Base-by-base conservation (phyloP, 2,797 vertebrate genomes). In the Columba guinea region DNA sequence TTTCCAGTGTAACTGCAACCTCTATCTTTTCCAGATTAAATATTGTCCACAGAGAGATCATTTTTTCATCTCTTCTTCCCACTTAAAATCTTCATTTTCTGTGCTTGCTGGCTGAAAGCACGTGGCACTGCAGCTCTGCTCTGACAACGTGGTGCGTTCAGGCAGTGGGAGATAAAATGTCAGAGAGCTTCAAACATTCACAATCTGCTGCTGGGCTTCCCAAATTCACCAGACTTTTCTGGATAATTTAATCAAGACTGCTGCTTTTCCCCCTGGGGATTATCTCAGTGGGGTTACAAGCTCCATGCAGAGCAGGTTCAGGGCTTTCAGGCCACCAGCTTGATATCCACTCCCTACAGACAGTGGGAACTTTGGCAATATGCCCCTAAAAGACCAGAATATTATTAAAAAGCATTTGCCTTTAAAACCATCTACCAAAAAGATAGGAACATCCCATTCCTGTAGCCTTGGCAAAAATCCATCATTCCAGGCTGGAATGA, bases 101-200 rank as follows among this genome's bases (percentile, higher is more conserved):
- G 24, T 39, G 24, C 28, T 56, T 62, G 32, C 48, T 67, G 5
- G 44, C 51, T 44, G 64, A 67, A 56, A 55, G 65, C 44, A 17
- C 1, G 0, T 0, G 2, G 75, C 22, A 9, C 52, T 49, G 48
- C 53, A 49, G 39, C 69, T 16, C 3, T 22, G 53, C 32, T 76
- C 75, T 23, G 20, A 35, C 51, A 60, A 20, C 0, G 0, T 1
- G 0, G 1, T 53, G 51, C 11, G 3, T 70, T 79, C 5, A 3
- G 27, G 67, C 59, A 49, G 27, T 16, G 30, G 21, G 34, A 82
- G 12, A 15, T 17, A 39, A 81, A 37, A 46, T 30, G 13, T 77
- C 32, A 5, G 3, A 52, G 63, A 55, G 6, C 65, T 90, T 81
- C 28, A 30, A 39, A 59, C 10, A 21, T 26, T 81, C 51, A 22